Evolutionary conservation across 2,888 invertebrate species (phyloP), one percentile per base, ranked within the genome.

Genomic region (Merodon equestris): DNA sequence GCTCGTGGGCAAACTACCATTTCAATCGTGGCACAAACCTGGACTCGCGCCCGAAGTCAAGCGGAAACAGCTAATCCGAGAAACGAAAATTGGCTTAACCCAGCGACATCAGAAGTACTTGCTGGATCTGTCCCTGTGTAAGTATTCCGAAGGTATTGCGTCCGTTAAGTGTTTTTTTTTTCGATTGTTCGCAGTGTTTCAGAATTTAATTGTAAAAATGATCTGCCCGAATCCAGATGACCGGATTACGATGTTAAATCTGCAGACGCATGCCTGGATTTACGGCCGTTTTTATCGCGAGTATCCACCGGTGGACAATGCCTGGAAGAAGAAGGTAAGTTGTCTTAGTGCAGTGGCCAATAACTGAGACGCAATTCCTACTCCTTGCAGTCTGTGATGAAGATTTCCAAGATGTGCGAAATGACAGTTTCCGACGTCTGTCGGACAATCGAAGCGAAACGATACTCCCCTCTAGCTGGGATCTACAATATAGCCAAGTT

Each of bases 1-100:
- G 93, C 91, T 93, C 84, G 91, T 93, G 15, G 94, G 94, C 9
- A 91, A 91, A 68, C 89, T 94, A 83, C 94, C 94, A 53, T 94
- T 94, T 88, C 91, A 70, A 87, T 88, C 84, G 85, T 89, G 83
- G 87, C 82, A 83, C 85, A 86, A 76, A 88, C 85, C 15, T 84
- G 74, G 85, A 19, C 83, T 91, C 84, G 84, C 91, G 84, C 84
- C 90, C 82, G 86, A 91, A 86, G 92, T 90, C 84, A 88, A 93
- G 77, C 90, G 92, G 27, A 90, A 90, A 84, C 90, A 91, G 82
- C 90, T 94, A 64, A 91, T 93, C 81, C 90, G 91, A 81, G 93
- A 91, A 86, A 92, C 94, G 83, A 91, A 93, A 84, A 90, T 91
- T 82, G 94, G 94, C 9, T 90, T 94, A 84, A 90, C 91, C 1